These are phyloP conservation scores for Stichopus horrens DNA, from an alignment of 53 echinoderm and acorn worm genomes.

Conservation along the genomic window DNA sequence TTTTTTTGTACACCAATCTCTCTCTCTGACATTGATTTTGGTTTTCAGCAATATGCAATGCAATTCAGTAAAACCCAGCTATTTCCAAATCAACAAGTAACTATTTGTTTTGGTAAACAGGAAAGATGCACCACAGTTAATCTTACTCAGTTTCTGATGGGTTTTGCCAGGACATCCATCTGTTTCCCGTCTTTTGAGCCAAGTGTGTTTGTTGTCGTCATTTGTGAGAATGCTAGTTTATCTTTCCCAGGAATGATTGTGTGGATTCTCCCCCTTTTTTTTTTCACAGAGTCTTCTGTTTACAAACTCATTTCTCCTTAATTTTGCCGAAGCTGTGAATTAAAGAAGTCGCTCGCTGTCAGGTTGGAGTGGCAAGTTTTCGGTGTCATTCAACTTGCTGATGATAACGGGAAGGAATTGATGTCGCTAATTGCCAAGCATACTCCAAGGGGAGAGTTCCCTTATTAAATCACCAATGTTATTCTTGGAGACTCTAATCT, in stretches of 20 bases:
- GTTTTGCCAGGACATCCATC: too few species aligned
- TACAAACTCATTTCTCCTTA: constrained; percentile 27
- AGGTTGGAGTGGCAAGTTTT: constrained; percentile 38
- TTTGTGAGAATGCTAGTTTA: too few species aligned
- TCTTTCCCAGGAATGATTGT: neutral
- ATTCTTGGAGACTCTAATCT: constrained; percentile 43
- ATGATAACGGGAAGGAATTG: constrained; percentile 39
- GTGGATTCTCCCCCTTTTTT: neutral
- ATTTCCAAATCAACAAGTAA: too few species aligned
- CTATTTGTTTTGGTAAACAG: too few species aligned
- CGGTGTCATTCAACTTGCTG: constrained; percentile 39
- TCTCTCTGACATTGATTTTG: too few species aligned
- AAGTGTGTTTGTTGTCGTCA: too few species aligned
- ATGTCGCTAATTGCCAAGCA: constrained; percentile 41
- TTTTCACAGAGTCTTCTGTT: neutral
- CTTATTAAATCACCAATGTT: constrained; percentile 46
- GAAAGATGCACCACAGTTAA: too few species aligned
- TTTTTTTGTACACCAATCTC: too few species aligned
- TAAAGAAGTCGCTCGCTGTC: constrained; percentile 17
- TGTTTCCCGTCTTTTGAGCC: too few species aligned
- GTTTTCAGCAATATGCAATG: too few species aligned
- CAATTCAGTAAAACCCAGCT: too few species aligned
- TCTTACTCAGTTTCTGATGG: too few species aligned
- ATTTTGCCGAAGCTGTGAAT: constrained; percentile 24
- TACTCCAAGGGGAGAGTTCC: constrained; percentile 28